Evolutionary conservation across 2,113 vertebrate species (phyloP), one percentile per base, ranked within the genome.

Genomic region (Strix uralensis): DNA sequence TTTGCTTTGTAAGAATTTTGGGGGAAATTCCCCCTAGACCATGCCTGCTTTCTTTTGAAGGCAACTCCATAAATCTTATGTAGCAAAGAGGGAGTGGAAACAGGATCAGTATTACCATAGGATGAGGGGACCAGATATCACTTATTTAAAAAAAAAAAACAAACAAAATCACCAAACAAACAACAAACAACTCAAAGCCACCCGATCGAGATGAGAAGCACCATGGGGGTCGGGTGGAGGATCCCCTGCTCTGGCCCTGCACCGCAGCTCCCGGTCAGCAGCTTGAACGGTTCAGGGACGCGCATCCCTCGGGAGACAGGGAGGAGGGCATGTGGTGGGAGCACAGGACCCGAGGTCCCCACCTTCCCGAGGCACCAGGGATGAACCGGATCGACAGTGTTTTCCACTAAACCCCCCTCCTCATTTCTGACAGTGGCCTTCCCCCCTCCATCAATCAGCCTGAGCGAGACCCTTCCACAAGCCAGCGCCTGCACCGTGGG

Each of bases 61-160:
- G 88, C 88, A 78, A 94, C 54, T 92, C 94, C 89, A 49, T 82
- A 52, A 80, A 88, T 73, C 84, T 69, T 49, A 95, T 82, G 93
- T 90, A 96, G 92, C 96, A 97, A 84, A 93, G 72, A 95, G 72
- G 74, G 86, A 95, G 82, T 19, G 67, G 86, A 94, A 96, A 77
- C 79, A 70, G 83, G 55, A 94, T 20, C 8, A 8, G 87, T 81
- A 57, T 57, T 32, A 17, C 57, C 8, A 5, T 0, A 9, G 36
- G 79, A 47, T 1, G 40, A 88, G 42, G 42, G 61, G 70, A 51
- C 16, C 15, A 7, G 54, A 62, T 77, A 67, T 66, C 36, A n/a
- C 23, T 2, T 40, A 2, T 52, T 62, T 11, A 26, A 2, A 8
- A 12, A 29, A 15, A 30, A 14, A 21, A 15, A 30, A 14, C 19